Percentiles rank a stretch among this genome's conserved stretches.
These are phyloP conservation scores for Lathamus discolor DNA, from an alignment of 2,113 vertebrate species.

Conservation along the genomic window DNA sequence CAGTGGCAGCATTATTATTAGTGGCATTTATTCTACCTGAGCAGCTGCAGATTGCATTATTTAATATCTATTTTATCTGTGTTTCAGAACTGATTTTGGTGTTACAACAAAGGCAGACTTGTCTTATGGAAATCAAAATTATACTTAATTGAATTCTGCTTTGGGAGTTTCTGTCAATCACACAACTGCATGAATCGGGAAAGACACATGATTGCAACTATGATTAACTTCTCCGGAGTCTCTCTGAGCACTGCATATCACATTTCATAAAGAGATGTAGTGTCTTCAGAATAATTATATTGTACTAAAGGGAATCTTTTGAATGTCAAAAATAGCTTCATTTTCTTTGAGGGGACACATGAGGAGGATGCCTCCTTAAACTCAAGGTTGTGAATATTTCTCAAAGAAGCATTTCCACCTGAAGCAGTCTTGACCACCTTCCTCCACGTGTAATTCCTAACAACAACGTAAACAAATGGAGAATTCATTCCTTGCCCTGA, in stretches of 20 bases:
- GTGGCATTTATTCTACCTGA: conserved; percentile 23
- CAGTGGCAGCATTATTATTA: background rate
- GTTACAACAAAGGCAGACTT: conserved; percentile 54
- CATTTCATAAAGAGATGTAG: background rate
- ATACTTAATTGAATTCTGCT: conserved; percentile 63
- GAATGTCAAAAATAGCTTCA: background rate
- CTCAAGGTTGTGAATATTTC: background rate
- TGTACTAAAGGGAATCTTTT: conserved; percentile 3
- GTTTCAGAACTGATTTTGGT: conserved; percentile 56
- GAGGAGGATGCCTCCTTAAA: background rate
- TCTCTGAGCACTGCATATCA: background rate
- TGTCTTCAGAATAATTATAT: background rate
- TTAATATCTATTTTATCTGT: conserved; percentile 66
- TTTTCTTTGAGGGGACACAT: background rate
- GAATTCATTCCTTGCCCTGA: background rate
- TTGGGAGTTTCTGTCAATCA: conserved; percentile 66
- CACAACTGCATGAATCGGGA: background rate
- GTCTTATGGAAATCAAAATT: conserved; percentile 62
- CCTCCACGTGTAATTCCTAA: background rate
- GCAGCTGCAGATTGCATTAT: conserved; percentile 41
- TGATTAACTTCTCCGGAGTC: conserved; percentile 38
- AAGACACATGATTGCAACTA: conserved; percentile 10
- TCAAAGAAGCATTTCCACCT: background rate
- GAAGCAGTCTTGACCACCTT: background rate
- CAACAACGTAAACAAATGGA: background rate